These are phyloP conservation scores for Aythya baeri DNA, from an alignment of 2,113 vertebrate genomes.

Conservation along the genomic window DNA sequence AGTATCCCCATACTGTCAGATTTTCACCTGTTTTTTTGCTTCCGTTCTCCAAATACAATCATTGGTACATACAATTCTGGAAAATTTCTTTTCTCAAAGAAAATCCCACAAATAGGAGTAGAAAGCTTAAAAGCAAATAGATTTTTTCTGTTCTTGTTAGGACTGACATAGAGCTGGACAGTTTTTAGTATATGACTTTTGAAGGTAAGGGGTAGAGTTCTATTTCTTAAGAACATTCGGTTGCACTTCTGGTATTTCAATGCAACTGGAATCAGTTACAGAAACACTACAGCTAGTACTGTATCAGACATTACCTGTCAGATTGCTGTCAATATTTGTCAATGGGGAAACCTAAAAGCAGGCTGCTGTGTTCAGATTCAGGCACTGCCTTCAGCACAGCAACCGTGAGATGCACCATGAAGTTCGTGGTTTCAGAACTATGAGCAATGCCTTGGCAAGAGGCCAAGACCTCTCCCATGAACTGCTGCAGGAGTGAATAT, in stretches of 20 bases:
- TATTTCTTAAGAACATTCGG: neutral
- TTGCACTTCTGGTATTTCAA: neutral
- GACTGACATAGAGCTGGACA: neutral
- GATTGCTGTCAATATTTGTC: neutral
- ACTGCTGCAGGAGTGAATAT: conserved; percentile 7
- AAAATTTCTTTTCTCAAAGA: neutral
- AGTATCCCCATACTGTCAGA: neutral
- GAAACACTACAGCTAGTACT: neutral
- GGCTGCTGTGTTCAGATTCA: neutral
- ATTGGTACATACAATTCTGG: neutral
- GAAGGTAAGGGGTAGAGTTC: neutral
- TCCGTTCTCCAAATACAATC: neutral
- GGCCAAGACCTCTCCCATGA: neutral
- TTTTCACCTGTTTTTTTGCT: neutral
- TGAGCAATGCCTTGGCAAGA: neutral
- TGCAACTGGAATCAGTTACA: neutral
- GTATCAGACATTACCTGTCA: neutral
- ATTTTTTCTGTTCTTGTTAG: neutral
- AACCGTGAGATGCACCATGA: conserved; percentile 6
- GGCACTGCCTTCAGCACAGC: neutral
- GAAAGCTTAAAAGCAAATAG: neutral
- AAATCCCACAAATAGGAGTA: neutral
- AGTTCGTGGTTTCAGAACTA: neutral
- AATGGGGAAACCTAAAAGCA: neutral
- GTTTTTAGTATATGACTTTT: neutral